A percentile compares a stretch with the other conserved stretches of the same genome.
Conservation (phyloP, 2,888 invertebrate genomes). For the Sarcophaga rosellei region DNA sequence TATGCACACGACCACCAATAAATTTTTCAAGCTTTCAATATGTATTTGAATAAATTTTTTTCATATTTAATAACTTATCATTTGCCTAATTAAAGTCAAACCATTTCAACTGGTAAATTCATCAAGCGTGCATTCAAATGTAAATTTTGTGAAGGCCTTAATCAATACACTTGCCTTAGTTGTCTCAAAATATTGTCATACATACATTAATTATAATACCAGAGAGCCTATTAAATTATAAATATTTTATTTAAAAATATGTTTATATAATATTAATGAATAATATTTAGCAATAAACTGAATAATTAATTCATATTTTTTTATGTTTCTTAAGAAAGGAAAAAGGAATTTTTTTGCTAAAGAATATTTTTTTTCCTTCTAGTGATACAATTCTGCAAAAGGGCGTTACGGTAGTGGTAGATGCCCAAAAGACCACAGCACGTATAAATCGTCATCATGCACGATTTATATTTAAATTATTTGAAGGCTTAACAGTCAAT, state of each 20-base stretch:
- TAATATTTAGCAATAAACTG: background rate
- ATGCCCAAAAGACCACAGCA: conserved; percentile 85
- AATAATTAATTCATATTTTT: too few species aligned
- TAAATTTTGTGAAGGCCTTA: background rate
- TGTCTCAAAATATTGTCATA: background rate
- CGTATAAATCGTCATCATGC: conserved; percentile 85
- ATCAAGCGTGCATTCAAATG: conserved; percentile 32
- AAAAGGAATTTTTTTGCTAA: background rate
- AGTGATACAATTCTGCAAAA: conserved; percentile 77
- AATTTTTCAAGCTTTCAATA: too few species aligned
- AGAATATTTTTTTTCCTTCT: conserved; percentile 11
- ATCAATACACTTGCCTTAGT: background rate
- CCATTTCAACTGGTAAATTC: too few species aligned
- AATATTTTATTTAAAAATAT: background rate
- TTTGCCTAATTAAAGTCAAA: too few species aligned
- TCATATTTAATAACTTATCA: too few species aligned
- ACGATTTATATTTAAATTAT: conserved; percentile 83
- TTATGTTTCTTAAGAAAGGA: background rate
- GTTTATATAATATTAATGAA: background rate
- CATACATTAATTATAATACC: background rate
- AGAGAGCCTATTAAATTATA: background rate
- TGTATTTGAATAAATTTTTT: too few species aligned
- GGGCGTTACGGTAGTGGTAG: conserved; percentile 85
- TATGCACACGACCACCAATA: too few species aligned
- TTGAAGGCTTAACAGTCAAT: conserved; percentile 82